Percentiles rank a stretch among this genome's conserved stretches.
Evolutionary conservation across 64 coral and sea anemone species (phyloP).

Genomic region (Catalaphyllia jardinei): DNA sequence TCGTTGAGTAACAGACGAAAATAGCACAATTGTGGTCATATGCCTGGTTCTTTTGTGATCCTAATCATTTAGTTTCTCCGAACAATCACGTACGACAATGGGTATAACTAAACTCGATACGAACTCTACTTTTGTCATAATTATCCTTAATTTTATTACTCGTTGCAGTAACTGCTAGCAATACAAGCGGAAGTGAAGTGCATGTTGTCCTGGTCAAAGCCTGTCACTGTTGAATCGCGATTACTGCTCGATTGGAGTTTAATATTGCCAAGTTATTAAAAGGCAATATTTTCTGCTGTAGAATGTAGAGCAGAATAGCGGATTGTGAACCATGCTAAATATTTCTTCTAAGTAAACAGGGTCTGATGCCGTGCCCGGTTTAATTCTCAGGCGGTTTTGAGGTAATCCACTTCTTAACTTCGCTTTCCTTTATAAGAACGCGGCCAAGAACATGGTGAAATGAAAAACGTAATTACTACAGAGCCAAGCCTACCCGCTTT

Average conservation of each 20-base stretch:
- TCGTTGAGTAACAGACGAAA: not conserved
- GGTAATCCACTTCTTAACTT: constrained; percentile 85
- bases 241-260: not conserved
- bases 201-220: not conserved
- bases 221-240: not conserved
- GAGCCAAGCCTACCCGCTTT: constrained; percentile 65
- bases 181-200: not conserved
- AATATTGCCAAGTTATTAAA: not conserved
- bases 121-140: not conserved
- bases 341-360: constrained; percentile 90
- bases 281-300: not conserved
- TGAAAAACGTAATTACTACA: constrained; percentile 96
- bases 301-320: constrained; percentile 66
- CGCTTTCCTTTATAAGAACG: constrained; percentile 53
- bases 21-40: constrained; percentile 18
- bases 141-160: constrained; percentile 42
- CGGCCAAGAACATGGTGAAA: constrained; percentile 57
- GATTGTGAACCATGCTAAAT: constrained; percentile 84
- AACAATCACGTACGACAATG: constrained; percentile 31
- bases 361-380: constrained; percentile 55
- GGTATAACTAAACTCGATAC: constrained; percentile 32
- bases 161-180: not conserved
- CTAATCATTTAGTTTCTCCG: constrained; percentile 36
- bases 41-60: constrained; percentile 7
- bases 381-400: constrained; percentile 84